Base-by-base conservation (phyloP, 2,888 invertebrate genomes). In the Platerodrilus igneus region DNA sequence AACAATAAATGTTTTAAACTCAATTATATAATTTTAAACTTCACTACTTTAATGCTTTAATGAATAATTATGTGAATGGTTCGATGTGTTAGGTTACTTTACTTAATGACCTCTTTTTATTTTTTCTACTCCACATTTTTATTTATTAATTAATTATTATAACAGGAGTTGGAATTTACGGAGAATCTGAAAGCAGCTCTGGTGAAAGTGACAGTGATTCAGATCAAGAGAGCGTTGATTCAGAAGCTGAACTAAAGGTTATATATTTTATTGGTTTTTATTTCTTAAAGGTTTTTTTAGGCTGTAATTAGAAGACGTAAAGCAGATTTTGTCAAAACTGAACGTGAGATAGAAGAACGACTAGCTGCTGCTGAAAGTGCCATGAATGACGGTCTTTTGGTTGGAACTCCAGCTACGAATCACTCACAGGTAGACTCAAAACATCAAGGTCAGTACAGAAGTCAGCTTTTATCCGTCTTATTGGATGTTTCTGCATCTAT, bases 91-190 rank as follows among this genome's bases (percentile, higher is more conserved):
- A n/a, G n/a, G n/a, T n/a, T n/a, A n/a, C n/a, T n/a, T n/a, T n/a
- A n/a, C n/a, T n/a, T n/a, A n/a, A n/a, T n/a, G n/a, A n/a, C n/a
- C n/a, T n/a, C n/a, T n/a, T n/a, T n/a, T n/a, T n/a, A n/a, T n/a
- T n/a, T n/a, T n/a, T n/a, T 10, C n/a, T 7, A 7, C 29, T 8
- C 8, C 4, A 9, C 4, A 29, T 7, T 8, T 19, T 19, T 23
- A 7, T 16, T 29, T 20, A 21, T 22, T 39, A 10, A 13, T 13
- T 14, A 22, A 17, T 25, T 6, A 21, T 38, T 36, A 41, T 40
- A 39, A 48, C 59, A 86, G 89, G 89, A 63, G 78, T 90, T 74
- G 88, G 85, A 63, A 87, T 82, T 53, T 89, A 89, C 69, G 87
- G 81, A 60, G 83, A 80, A 53, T 77, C 77, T 40, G 79, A 67